phyloP scores from a whole-genome alignment of 2,888 invertebrate genomes.

The Drosophila tanythrix region DNA sequence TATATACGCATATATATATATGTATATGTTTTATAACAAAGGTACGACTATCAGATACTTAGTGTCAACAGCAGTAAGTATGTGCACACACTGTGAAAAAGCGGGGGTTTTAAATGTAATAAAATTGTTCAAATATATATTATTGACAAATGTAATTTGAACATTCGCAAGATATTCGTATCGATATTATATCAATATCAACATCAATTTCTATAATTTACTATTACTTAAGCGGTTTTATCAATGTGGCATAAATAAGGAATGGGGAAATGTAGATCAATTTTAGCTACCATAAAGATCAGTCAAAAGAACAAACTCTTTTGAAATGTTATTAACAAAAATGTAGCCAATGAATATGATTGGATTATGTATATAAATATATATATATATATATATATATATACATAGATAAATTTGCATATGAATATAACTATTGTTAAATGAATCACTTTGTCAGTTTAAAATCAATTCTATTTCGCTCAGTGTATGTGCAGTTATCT shows the following conservation, averaged over 20 bases:
- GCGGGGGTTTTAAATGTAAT: background rate
- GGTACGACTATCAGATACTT: conserved; percentile 30
- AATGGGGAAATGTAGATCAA: background rate
- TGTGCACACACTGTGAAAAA: conserved; percentile 32
- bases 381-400: background rate
- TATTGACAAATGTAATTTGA: no score
- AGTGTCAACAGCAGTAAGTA: conserved; percentile 18
- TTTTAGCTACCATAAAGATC: background rate
- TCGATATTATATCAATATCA: no score
- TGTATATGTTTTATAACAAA: conserved; percentile 8
- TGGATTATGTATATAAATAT: background rate
- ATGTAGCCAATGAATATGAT: background rate
- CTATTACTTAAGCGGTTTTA: no score
- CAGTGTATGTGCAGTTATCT: conserved; percentile 38
- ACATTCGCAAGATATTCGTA: no score
- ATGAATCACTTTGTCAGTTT: background rate
- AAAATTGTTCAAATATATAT: background rate
- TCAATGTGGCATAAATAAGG: no score
- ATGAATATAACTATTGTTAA: background rate
- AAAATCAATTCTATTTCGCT: conserved; percentile 11
- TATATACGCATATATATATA: background rate
- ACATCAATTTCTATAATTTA: no score
- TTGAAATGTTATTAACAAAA: background rate
- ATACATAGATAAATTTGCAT: background rate
- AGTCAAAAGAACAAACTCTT: background rate